Conservation (phyloP, 2,888 invertebrate genomes). For the Rhogogaster chlorosoma region DNA sequence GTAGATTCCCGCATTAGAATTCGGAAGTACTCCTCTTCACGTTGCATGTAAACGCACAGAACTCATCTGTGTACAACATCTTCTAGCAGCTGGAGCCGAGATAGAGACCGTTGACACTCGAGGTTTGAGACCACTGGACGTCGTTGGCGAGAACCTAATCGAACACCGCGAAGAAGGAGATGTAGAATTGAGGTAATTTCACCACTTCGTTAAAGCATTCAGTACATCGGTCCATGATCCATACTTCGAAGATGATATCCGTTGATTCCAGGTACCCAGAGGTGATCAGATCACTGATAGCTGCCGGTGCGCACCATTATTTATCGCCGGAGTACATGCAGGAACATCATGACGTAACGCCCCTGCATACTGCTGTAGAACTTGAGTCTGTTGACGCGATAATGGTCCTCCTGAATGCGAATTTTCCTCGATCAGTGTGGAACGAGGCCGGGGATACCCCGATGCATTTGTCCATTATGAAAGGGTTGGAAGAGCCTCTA, state of each 20-base stretch:
- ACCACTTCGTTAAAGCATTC: background rate
- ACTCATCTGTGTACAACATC: conserved; percentile 78
- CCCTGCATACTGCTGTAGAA: conserved; percentile 80
- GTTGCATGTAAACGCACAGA: conserved; percentile 80
- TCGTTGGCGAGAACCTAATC: conserved; percentile 76
- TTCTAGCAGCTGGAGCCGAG: conserved; percentile 80
- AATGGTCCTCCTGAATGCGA: conserved; percentile 76
- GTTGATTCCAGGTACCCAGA: conserved; percentile 37
- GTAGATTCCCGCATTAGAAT: conserved; percentile 78
- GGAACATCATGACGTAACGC: conserved; percentile 71
- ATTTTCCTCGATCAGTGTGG: conserved; percentile 76
- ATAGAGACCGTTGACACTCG: conserved; percentile 77
- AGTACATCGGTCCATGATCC: background rate
- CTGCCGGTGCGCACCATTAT: conserved; percentile 50
- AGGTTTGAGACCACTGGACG: conserved; percentile 79
- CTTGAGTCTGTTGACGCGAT: conserved; percentile 78
- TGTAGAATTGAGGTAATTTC: conserved; percentile 56
- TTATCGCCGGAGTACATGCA: conserved; percentile 33
- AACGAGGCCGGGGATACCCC: conserved; percentile 79
- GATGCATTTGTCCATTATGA: conserved; percentile 79
- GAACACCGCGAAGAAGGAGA: conserved; percentile 69
- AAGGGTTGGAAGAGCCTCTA: conserved; percentile 77
- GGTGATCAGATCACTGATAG: conserved; percentile 47
- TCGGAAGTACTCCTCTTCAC: conserved; percentile 83
- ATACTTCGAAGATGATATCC: conserved; percentile 6